Evolutionary conservation across 2,113 vertebrate species (phyloP), one percentile per base, ranked within the genome.

Genomic region (Cisticola juncidis): DNA sequence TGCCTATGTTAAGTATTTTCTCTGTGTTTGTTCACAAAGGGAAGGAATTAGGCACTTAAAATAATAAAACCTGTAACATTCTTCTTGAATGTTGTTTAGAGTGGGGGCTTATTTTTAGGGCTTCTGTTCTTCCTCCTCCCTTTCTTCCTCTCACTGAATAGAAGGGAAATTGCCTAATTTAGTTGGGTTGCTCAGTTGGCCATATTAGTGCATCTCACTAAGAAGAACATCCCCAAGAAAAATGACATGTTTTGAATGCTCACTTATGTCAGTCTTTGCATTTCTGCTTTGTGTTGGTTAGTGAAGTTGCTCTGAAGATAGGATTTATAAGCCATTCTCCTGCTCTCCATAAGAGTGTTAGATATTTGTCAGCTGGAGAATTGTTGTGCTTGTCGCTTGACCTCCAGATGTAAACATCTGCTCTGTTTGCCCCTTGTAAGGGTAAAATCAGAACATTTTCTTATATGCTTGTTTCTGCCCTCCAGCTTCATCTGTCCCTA

Each of bases 341-440:
- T 60, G 31, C 29, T 93, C 44, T 36, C 54, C 9, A 7, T 44
- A 91, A 64, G 56, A 90, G 91, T 73, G 54, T n/a, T 36, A 91
- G 88, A 15, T 68, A 90, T 94, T 96, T 87, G 47, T 82, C 35
- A 6, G 68, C 72, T 95, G 71, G 42, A 73, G 68, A 56, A 85
- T 56, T 88, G 77, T 24, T 66, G 35, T 82, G 61, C 58, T 73
- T 93, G 42, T 69, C 70, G 71, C 47, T 78, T 77, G 84, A 95
- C 74, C 44, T 92, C 80, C 93, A 92, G 81, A 82, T 88, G 68
- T 77, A 96, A 94, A 90, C 87, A 90, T 86, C 71, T 94, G 87
- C 20, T 96, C 50, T 24, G n/a, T 62, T 88, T 23, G 20, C 20
- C 84, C 85, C 64, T 81, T 90, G 45, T 90, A 93, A 92, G 87